phyloP scores from a whole-genome alignment of 2,113 vertebrate species.

The Spilogale gracilis region DNA sequence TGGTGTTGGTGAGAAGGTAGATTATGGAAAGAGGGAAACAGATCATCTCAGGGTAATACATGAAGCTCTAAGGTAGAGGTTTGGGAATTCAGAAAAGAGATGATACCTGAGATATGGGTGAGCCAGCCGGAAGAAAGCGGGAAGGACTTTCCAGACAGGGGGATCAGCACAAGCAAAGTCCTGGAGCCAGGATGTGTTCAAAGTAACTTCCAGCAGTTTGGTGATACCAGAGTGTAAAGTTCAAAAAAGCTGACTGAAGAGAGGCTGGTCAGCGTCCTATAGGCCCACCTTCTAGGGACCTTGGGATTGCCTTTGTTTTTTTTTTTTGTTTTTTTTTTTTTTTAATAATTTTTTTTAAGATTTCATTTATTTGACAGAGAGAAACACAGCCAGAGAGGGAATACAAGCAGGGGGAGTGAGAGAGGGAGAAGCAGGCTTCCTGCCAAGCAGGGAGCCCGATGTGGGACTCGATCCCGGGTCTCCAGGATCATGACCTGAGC shows the following conservation, averaged over 20 bases:
- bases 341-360: too few species aligned
- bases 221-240: neutral
- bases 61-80: neutral
- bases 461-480: too few species aligned
- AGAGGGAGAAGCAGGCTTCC: too few species aligned
- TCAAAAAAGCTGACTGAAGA: neutral
- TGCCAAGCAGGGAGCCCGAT: too few species aligned
- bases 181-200: constrained; percentile 38
- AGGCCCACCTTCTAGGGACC: neutral
- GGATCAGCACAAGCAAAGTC: neutral
- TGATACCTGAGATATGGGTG: neutral
- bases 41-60: constrained; percentile 32
- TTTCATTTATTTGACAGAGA: too few species aligned
- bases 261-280: neutral
- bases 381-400: too few species aligned
- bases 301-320: constrained; percentile 15
- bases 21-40: constrained; percentile 1
- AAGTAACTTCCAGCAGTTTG: constrained; percentile 46
- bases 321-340: too few species aligned
- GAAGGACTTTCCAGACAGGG: neutral
- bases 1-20: neutral
- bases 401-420: too few species aligned
- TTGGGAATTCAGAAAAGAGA: constrained; percentile 48
- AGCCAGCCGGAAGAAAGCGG: constrained; percentile 26
- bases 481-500: too few species aligned